Evolutionary conservation across 2,888 invertebrate species (phyloP), one percentile per base, ranked within the genome.

Genomic region (Limnephilus rhombicus): DNA sequence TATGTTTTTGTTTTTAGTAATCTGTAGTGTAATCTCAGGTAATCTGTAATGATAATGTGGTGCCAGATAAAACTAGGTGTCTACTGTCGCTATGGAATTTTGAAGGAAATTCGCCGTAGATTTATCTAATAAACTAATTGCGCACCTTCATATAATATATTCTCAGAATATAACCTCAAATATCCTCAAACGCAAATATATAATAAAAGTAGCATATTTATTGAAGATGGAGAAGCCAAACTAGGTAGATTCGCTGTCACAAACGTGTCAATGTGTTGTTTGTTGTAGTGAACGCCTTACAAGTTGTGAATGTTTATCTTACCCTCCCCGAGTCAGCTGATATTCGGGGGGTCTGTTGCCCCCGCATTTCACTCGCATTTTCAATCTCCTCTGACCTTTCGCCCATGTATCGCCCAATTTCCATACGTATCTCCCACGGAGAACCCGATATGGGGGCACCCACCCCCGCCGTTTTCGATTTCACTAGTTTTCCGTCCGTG

Each of bases 401-500:
- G 83, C 83, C 9, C 83, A n/a, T 37, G 83, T 83, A 34, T 82
- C 82, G 82, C 82, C 82, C 82, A 82, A 82, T 82, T 82, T 82
- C 29, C 82, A 34, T 82, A 85, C 85, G 37, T 41, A 37, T 85
- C 85, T 86, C 86, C 29, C 86, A 29, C 86, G 45, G 41, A 29
- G 18, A 24, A n/a, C 12, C 86, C 86, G 86, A 45, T n/a, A 45
- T 53, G 80, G 31, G 68, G 53, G 53, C 68, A n/a, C 82, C 37
- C 88, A 37, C 82, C 68, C 88, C 82, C 91, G 81, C 87, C 82
- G 82, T 82, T 88, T 88, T 81, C 90, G 82, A 90, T 90, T 90
- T 88, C 88, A 88, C 88, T 88, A 88, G 29, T 88, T 88, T 88
- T 88, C 88, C 53, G 34, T 88, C 88, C 88, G 88, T 68, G 68